A percentile compares a stretch with the other conserved stretches of the same genome.
Evolutionary conservation across 2,797 vertebrate genomes (phyloP).

Genomic region (Anguilla megastoma): DNA sequence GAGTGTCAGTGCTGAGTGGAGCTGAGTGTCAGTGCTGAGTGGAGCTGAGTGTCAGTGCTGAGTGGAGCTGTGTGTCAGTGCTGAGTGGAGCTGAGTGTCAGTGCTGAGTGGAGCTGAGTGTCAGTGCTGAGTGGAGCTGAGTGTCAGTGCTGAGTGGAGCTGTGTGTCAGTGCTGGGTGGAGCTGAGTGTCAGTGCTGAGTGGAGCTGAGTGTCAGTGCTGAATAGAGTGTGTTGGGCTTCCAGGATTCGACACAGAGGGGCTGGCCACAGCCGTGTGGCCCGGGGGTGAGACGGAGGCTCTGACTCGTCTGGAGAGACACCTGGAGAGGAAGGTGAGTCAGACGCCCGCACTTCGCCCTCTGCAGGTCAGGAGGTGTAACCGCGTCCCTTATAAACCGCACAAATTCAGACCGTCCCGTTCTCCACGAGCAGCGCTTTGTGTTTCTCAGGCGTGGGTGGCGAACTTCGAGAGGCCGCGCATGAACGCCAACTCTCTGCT

Average conservation of each 20-base stretch:
- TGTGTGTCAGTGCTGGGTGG: too few relatives aligned
- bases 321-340: conserved; percentile 87
- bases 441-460: conserved; percentile 84
- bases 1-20: not conserved
- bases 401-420: not conserved
- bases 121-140: too few relatives aligned
- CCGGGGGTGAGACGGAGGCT: conserved; percentile 92
- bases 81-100: too few relatives aligned
- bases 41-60: not conserved
- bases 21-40: too few relatives aligned
- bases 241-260: conserved; percentile 93
- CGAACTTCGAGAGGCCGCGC: conserved; percentile 90
- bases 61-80: not conserved
- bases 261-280: conserved; percentile 86
- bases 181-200: not conserved
- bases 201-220: not conserved
- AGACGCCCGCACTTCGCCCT: not conserved
- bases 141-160: too few relatives aligned
- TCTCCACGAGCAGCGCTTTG: not conserved
- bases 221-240: not conserved
- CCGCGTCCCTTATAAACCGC: not conserved
- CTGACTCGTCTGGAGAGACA: conserved; percentile 90
- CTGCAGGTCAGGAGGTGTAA: not conserved
- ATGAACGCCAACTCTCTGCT: conserved; percentile 93
- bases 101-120: too few relatives aligned